A percentile compares a stretch with the other conserved stretches of the same genome.
Evolutionary conservation across 1,140 invertebrate species (phyloP).

Genomic region (Diploscapter pachys): DNA sequence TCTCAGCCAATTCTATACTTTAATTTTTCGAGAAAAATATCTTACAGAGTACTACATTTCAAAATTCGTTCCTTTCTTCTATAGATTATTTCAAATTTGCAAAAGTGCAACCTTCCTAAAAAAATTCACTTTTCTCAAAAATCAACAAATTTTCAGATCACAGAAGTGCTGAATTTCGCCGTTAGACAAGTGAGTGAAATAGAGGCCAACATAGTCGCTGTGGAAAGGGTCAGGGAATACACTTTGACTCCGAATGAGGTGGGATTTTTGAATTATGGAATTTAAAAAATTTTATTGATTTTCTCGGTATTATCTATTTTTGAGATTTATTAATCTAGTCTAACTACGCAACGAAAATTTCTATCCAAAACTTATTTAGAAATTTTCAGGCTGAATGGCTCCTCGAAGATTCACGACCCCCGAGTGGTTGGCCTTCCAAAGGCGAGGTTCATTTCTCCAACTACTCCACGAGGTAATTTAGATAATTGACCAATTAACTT

Average conservation of each 20-base stretch:
- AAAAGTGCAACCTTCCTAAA: neutral
- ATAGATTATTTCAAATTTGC: neutral
- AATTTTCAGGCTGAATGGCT: conserved; percentile 8
- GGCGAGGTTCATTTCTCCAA: conserved; percentile 49
- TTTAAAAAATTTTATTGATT: conserved; percentile 1
- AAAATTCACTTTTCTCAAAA: neutral
- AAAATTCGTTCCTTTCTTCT: neutral
- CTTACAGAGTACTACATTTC: neutral
- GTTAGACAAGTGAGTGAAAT: conserved; percentile 93
- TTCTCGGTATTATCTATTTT: too few relatives aligned
- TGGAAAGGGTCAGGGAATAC: conserved; percentile 95
- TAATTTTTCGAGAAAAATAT: neutral
- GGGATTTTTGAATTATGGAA: neutral
- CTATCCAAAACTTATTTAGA: neutral
- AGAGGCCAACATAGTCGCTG: conserved; percentile 95
- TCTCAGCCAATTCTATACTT: neutral
- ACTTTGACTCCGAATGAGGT: conserved; percentile 58
- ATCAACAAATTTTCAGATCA: conserved; percentile 66
- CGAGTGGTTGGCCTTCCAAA: conserved; percentile 2
- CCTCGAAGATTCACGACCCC: neutral
- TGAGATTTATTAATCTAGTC: too few relatives aligned
- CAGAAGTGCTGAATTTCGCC: conserved; percentile 89
- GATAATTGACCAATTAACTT: neutral
- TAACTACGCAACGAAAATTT: too few relatives aligned
- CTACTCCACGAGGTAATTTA: conserved; percentile 43